Evolutionary conservation across 1,140 invertebrate species (phyloP).

Genomic region (Teleopsis dalmanni): DNA sequence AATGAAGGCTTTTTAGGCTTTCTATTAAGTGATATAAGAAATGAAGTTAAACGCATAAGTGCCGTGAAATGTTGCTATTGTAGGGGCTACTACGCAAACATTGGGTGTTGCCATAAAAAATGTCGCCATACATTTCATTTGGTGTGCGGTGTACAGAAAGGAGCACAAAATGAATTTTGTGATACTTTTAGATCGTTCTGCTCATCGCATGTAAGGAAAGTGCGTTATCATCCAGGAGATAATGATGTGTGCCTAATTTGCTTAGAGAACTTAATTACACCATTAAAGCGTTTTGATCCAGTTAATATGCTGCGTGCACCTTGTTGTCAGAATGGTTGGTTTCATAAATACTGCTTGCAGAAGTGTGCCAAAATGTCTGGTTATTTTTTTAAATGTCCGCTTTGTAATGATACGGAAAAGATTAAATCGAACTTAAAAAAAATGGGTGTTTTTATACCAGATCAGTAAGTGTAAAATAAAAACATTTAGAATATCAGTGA

Average conservation of each 20-base stretch:
- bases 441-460: slow-evolving; percentile 59
- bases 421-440: slow-evolving; percentile 52
- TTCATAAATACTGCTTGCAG: slow-evolving; percentile 49
- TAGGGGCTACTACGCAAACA: slow-evolving; percentile 48
- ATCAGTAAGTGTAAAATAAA: slow-evolving; percentile 24
- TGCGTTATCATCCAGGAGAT: not conserved
- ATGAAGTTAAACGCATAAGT: slow-evolving; percentile 51
- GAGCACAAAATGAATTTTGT: slow-evolving; percentile 51
- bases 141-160: slow-evolving; percentile 52
- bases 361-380: slow-evolving; percentile 48
- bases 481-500: not conserved
- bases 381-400: slow-evolving; percentile 62
- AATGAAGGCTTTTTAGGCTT: slow-evolving; percentile 57
- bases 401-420: slow-evolving; percentile 55
- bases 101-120: slow-evolving; percentile 50
- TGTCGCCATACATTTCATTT: slow-evolving; percentile 58
- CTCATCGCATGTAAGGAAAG: slow-evolving; percentile 26
- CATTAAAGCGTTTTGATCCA: not conserved
- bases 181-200: slow-evolving; percentile 50
- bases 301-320: slow-evolving; percentile 26
- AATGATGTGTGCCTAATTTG: slow-evolving; percentile 15
- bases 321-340: slow-evolving; percentile 49
- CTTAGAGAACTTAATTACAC: slow-evolving; percentile 7
- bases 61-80: slow-evolving; percentile 54
- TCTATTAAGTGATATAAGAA: slow-evolving; percentile 51